Conservation (phyloP, 2,113 vertebrate species). For the Lamprotornis superbus region DNA sequence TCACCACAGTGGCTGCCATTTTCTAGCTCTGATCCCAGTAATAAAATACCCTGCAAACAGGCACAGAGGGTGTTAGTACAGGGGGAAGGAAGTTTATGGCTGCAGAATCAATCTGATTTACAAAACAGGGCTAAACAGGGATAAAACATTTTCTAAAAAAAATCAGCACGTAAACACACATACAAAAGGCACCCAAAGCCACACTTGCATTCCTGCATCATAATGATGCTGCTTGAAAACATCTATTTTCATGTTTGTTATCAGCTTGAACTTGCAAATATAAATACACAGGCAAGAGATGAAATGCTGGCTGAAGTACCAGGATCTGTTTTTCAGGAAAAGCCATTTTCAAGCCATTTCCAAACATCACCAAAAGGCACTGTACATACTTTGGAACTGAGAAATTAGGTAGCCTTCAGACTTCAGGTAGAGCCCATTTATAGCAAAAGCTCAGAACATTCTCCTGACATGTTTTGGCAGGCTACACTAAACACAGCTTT, state of each 20-base stretch:
- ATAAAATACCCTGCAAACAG: not conserved
- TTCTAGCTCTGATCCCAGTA: not conserved
- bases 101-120: not conserved
- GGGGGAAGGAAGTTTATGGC: not conserved
- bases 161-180: not conserved
- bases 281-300: not conserved
- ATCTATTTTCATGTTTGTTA: not conserved
- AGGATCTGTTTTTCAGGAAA: not conserved
- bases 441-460: not conserved
- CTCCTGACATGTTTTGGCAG: not conserved
- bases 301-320: not conserved
- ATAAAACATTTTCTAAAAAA: not conserved
- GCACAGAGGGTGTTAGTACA: not conserved
- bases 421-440: not conserved
- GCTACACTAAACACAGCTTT: not conserved
- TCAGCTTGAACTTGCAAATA: not conserved
- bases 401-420: not conserved
- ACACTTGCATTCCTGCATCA: not conserved
- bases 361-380: not conserved
- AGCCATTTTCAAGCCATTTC: not conserved
- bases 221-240: not conserved
- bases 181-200: not conserved
- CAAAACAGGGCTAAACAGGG: not conserved
- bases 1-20: not conserved
- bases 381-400: not conserved